Base-by-base conservation (phyloP, 30 jellyfish, hydroid and myxozoan species). In the Clytia hemisphaerica region DNA sequence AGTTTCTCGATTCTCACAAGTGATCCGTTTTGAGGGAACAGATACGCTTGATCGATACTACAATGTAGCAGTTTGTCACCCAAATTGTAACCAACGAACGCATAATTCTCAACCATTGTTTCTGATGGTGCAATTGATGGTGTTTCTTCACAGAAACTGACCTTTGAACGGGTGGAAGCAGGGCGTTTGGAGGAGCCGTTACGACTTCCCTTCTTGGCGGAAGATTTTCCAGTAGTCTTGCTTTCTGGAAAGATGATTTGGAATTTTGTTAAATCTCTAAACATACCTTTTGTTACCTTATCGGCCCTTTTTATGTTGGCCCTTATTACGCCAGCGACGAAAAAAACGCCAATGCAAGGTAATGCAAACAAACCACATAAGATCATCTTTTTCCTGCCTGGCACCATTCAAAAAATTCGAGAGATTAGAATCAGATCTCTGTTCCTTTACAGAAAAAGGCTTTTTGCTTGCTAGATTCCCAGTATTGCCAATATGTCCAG, bases 21-120 rank as follows among this genome's bases (percentile, higher is more conserved):
- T 22, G 76, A 50, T 2, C 88, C 85, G 37, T 71, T 76, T 12
- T 57, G 66, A 0, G 97, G 94, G 31, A 76, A 78, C 12, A 74
- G 62, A 60, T 78, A 79, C 0, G 85, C 48, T 27, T 61, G 61
- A 38, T 50, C 78, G 22, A 84, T 88, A 1, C 83, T 49, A 30
- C 74, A 64, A 57, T 71, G 93, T 21, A 78, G 61, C 68, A 88
- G 63, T 18, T 63, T 81, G 47, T 88, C 97, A 4, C 97, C 97
- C 18, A 88, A 67, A 61, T 80, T 84, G 31, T 88, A 88, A 1
- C 97, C 97, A 67, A 40, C 75, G 57, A 79, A 88, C 4, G 62
- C 73, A 38, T 79, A 88, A n/a, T n/a, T n/a, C 21, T 65, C 73
- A 27, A 44, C 70, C 76, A 28, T 61, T 28, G 37, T 48, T 44